Percentiles rank a stretch among this genome's conserved stretches.
These are phyloP conservation scores for Lacanobia oleracea DNA, from an alignment of 2,888 invertebrate species.

Conservation along the genomic window DNA sequence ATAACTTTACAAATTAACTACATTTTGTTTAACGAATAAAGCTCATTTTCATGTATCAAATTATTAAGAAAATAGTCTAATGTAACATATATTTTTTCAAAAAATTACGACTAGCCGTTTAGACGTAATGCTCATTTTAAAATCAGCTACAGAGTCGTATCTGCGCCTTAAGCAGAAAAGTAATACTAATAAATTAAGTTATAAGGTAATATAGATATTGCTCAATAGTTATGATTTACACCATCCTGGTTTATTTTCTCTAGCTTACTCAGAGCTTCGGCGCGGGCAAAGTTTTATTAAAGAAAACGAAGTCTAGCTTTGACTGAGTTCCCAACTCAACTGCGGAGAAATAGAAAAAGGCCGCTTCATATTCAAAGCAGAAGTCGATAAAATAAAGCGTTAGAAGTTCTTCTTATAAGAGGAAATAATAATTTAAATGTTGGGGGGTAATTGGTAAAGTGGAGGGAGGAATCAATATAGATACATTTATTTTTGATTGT, in stretches of 20 bases:
- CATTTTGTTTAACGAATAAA: too few species aligned
- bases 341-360: constrained; percentile 50
- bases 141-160: too few species aligned
- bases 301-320: constrained; percentile 64
- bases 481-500: background rate
- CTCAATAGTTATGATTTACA: constrained; percentile 56
- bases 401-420: constrained; percentile 12
- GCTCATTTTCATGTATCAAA: too few species aligned
- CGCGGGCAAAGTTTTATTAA: constrained; percentile 64
- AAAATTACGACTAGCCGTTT: too few species aligned
- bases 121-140: too few species aligned
- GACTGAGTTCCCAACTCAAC: constrained; percentile 54
- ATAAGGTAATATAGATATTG: constrained; percentile 7
- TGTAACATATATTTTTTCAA: too few species aligned
- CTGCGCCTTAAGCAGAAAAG: too few species aligned
- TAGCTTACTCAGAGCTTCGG: constrained; percentile 16
- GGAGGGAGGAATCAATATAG: too few species aligned
- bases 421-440: constrained; percentile 1
- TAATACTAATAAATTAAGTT: background rate
- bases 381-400: constrained; percentile 53
- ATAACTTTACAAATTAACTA: too few species aligned
- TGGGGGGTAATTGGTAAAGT: background rate
- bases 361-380: constrained; percentile 42
- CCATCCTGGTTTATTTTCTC: constrained; percentile 49
- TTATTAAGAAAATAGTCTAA: too few species aligned